Conservation (phyloP, 2,113 vertebrate genomes). For the Anseranas semipalmata region DNA sequence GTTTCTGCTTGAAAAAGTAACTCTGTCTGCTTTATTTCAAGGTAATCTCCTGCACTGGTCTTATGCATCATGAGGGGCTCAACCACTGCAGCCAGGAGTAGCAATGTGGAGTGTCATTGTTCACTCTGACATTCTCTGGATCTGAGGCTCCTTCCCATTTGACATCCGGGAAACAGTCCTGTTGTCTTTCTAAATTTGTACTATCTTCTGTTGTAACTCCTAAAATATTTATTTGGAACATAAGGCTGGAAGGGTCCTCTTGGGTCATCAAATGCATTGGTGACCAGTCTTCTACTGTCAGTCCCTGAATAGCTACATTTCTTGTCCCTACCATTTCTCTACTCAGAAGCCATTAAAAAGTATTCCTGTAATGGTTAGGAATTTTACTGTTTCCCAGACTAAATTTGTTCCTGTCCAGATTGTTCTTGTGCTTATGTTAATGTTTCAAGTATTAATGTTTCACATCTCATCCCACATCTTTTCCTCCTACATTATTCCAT, state of each 20-base stretch:
- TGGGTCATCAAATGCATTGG: not conserved
- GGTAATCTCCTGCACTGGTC: not conserved
- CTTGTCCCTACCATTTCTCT: not conserved
- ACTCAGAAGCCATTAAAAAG: not conserved
- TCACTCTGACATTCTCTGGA: not conserved
- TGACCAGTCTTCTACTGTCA: not conserved
- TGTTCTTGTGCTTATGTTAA: not conserved
- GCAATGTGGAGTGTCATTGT: rapidly evolving
- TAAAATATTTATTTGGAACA: not conserved
- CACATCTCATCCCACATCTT: not conserved
- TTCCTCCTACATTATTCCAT: not conserved
- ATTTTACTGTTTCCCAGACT: not conserved
- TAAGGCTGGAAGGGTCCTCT: not conserved
- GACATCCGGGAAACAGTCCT: not conserved
- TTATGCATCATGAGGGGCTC: not conserved
- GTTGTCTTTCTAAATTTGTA: not conserved
- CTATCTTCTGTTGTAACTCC: not conserved
- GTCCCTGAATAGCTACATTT: not conserved
- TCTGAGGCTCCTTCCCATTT: not conserved
- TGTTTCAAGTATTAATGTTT: not conserved
- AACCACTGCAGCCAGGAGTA: not conserved
- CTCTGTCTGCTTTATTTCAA: not conserved
- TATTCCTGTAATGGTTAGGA: not conserved
- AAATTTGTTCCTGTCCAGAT: not conserved
- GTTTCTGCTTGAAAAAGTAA: not conserved